These are phyloP conservation scores for Halcyon badia DNA, from an alignment of 2,797 vertebrate species.

Conservation along the genomic window DNA sequence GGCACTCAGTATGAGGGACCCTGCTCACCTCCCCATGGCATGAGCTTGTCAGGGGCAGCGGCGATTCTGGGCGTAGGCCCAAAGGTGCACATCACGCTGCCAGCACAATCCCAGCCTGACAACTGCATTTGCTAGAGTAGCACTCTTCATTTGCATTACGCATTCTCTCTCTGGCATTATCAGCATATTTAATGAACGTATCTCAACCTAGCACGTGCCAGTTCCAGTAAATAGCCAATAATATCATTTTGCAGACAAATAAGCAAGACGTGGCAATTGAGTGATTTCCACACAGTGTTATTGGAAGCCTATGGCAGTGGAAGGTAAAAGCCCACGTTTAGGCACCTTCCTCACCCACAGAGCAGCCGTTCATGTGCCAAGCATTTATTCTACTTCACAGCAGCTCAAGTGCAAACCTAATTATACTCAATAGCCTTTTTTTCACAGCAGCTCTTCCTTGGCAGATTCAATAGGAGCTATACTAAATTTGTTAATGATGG, in stretches of 20 bases:
- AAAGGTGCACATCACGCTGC: neutral
- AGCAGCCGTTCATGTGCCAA: neutral
- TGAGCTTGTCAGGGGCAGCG: neutral
- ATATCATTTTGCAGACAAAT: neutral
- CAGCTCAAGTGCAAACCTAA: neutral
- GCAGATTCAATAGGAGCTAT: neutral
- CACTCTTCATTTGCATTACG: neutral
- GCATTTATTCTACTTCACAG: neutral
- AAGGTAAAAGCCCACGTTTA: neutral
- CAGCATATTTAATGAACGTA: neutral
- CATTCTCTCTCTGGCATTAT: neutral
- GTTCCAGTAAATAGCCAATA: neutral
- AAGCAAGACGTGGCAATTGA: neutral
- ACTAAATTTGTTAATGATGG: neutral
- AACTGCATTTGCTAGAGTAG: neutral
- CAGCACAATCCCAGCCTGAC: neutral
- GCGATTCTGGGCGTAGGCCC: accelerated
- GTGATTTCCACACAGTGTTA: neutral
- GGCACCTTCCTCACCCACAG: neutral
- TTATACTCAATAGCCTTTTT: neutral
- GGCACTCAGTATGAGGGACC: neutral
- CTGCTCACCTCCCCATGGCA: neutral
- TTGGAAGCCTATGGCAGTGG: neutral
- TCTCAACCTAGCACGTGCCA: neutral
- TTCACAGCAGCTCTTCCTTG: neutral